These are phyloP conservation scores for Pterocles gutturalis DNA, from an alignment of 2,113 vertebrate genomes.

Conservation along the genomic window DNA sequence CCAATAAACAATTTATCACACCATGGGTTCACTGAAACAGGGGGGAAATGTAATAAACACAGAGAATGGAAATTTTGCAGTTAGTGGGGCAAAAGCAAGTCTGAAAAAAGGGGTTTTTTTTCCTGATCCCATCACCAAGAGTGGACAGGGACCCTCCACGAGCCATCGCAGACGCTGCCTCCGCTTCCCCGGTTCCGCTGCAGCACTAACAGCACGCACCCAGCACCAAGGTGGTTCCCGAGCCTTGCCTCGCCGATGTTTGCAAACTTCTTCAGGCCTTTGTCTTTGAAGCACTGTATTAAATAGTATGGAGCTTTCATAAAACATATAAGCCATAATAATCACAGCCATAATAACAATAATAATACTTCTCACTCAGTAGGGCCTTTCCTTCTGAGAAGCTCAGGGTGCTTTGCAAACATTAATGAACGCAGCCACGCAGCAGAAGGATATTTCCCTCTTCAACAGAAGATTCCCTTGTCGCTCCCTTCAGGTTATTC, in stretches of 20 bases:
- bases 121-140: background rate
- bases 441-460: background rate
- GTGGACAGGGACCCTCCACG: background rate
- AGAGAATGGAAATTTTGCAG: background rate
- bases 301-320: background rate
- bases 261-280: constrained; percentile 40
- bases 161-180: background rate
- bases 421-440: background rate
- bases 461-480: background rate
- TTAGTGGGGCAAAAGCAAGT: background rate
- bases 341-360: constrained; percentile 23
- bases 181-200: background rate
- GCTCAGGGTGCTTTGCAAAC: constrained; percentile 4
- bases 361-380: constrained; percentile 15
- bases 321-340: constrained; percentile 21
- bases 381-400: background rate
- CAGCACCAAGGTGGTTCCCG: background rate
- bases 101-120: background rate
- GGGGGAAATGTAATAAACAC: rapidly evolving
- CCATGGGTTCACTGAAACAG: background rate
- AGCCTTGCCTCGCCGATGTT: background rate
- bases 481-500: background rate
- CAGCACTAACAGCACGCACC: background rate
- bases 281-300: background rate
- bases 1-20: background rate